Percentiles rank a stretch among this genome's conserved stretches.
phyloP scores from a whole-genome alignment of 64 coral and sea anemone genomes.

The Hydrozoanthus tunicans region DNA sequence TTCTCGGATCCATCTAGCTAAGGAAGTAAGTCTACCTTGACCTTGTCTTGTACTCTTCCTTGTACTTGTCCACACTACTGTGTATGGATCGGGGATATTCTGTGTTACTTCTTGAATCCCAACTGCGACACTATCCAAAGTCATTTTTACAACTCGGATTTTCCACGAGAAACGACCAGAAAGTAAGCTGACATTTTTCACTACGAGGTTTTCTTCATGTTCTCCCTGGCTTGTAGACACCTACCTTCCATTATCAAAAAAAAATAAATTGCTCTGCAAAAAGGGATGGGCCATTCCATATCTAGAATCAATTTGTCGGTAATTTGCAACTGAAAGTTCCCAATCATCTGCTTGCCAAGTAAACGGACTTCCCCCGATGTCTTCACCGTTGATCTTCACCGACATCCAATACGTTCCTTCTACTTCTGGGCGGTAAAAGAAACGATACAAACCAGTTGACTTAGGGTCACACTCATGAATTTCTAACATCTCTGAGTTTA shows the following conservation, averaged over 20 bases:
- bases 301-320: background rate
- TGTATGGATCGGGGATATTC: background rate
- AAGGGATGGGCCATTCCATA: background rate
- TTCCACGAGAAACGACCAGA: slow-evolving; percentile 25
- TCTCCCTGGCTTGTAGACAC: too few relatives aligned
- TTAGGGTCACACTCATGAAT: background rate
- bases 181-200: background rate
- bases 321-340: background rate
- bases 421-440: slow-evolving; percentile 1
- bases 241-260: background rate
- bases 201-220: background rate
- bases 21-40: background rate
- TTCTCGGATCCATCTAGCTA: too few relatives aligned
- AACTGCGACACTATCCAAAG: background rate
- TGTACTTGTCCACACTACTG: background rate
- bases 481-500: background rate
- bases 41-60: background rate
- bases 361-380: slow-evolving; percentile 18
- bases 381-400: slow-evolving; percentile 3
- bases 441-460: slow-evolving; percentile 1
- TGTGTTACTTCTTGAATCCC: background rate
- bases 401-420: slow-evolving; percentile 8
- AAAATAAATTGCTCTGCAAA: background rate
- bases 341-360: background rate
- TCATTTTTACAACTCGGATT: background rate